phyloP scores from a whole-genome alignment of 2,888 invertebrate species.

The Trissolcus brochymenae region DNA sequence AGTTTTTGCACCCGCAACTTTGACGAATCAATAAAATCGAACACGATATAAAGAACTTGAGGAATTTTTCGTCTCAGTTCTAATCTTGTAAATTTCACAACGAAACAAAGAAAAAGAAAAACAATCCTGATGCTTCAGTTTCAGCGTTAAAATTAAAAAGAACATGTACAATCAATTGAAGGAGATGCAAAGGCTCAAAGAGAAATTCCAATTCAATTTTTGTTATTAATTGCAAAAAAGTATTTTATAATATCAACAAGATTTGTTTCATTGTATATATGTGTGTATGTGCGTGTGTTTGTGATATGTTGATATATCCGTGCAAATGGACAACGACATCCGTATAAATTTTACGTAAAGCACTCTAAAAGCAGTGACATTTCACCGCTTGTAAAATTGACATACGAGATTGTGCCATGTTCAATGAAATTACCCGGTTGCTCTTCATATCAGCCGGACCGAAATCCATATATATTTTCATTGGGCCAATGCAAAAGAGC shows the following conservation, averaged over 20 bases:
- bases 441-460: constrained; percentile 47
- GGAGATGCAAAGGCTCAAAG: no score
- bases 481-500: constrained; percentile 50
- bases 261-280: constrained; percentile 7
- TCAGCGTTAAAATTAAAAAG: no score
- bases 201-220: no score
- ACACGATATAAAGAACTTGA: constrained; percentile 12
- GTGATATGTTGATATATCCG: constrained; percentile 39
- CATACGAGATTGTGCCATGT: constrained; percentile 52
- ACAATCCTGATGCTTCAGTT: no score
- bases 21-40: constrained; percentile 50
- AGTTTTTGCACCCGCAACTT: constrained; percentile 30
- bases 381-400: constrained; percentile 54
- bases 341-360: constrained; percentile 51
- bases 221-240: no score
- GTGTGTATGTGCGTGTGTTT: no score
- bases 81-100: constrained; percentile 1
- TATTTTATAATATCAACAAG: no score
- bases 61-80: not conserved
- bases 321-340: constrained; percentile 39
- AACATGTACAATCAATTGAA: no score
- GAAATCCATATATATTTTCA: constrained; percentile 56
- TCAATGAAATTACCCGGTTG: constrained; percentile 54
- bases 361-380: constrained; percentile 50
- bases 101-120: no score